Percentiles rank a stretch among this genome's conserved stretches.
Conservation (phyloP, 2,888 invertebrate species). For the Macrophya alboannulata region DNA sequence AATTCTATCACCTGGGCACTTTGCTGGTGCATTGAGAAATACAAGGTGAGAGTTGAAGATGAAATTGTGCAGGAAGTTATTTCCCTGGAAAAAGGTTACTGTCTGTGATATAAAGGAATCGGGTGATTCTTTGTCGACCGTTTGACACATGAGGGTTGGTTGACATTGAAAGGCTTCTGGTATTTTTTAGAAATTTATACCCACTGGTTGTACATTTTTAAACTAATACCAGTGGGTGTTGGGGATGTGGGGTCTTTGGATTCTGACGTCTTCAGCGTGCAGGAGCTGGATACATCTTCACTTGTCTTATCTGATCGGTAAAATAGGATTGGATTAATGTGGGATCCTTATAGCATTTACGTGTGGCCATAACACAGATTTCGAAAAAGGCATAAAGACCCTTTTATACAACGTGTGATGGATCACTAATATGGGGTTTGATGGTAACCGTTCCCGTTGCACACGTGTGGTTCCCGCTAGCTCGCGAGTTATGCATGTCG, state of each 20-base stretch:
- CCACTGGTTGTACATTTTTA: not conserved
- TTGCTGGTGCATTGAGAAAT: not conserved
- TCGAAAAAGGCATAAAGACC: constrained; percentile 59
- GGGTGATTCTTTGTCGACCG: constrained; percentile 40
- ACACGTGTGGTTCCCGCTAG: constrained; percentile 5
- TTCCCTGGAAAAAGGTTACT: not conserved
- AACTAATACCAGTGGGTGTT: not conserved
- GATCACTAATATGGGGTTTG: constrained; percentile 68
- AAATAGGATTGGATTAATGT: constrained; percentile 36
- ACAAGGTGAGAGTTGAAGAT: not conserved
- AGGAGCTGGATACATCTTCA: constrained; percentile 32
- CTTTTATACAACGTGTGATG: constrained; percentile 64
- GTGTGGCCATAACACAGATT: constrained; percentile 15
- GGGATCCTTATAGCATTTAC: constrained; percentile 27
- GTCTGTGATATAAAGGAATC: not conserved
- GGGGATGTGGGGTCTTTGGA: not conserved
- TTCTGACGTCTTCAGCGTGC: not conserved
- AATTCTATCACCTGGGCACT: not conserved
- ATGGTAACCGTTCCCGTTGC: not conserved
- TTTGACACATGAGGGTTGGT: constrained; percentile 53
- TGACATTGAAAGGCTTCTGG: constrained; percentile 50
- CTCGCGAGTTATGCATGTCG: not conserved
- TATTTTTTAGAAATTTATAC: constrained; percentile 39
- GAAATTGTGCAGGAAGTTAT: not conserved
- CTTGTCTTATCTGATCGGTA: constrained; percentile 53